Evolutionary conservation across 2,888 invertebrate species (phyloP).

Genomic region (Tenthredo livida): DNA sequence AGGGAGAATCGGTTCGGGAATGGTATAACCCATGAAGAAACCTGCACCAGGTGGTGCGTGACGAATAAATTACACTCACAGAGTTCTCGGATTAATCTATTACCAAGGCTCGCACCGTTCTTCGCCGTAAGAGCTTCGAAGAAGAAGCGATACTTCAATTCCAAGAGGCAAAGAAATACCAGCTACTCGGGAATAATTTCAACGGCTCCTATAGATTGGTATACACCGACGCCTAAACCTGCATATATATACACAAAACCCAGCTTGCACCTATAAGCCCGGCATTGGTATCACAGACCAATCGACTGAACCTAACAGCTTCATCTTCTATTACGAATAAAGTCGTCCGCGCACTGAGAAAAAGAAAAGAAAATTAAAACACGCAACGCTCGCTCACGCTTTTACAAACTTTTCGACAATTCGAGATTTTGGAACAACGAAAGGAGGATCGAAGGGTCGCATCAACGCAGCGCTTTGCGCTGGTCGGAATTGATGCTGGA

Average conservation of each 20-base stretch:
- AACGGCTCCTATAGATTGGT: neutral
- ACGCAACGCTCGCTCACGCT: constrained; percentile 5
- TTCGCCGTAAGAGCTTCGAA: neutral
- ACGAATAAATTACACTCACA: constrained; percentile 50
- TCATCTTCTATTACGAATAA: constrained; percentile 17
- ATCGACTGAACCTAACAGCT: neutral
- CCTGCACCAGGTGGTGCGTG: constrained; percentile 46
- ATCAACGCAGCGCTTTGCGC: neutral
- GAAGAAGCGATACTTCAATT: constrained; percentile 40
- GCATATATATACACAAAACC: neutral
- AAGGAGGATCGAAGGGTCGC: neutral
- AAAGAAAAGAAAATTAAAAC: constrained; percentile 21
- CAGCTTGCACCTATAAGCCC: neutral
- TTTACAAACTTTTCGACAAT: neutral
- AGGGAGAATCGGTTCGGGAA: constrained; percentile 11
- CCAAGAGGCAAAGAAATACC: constrained; percentile 30
- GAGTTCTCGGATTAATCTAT: constrained; percentile 48
- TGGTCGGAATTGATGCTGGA: neutral
- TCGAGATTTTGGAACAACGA: neutral
- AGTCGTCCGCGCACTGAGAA: constrained; percentile 1
- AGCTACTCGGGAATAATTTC: constrained; percentile 32
- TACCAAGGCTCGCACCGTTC: neutral
- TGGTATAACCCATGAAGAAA: constrained; percentile 32
- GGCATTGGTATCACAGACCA: neutral
- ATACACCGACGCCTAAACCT: neutral